Base-by-base conservation (phyloP, 2,797 vertebrate species). In the Myotis vivesi region DNA sequence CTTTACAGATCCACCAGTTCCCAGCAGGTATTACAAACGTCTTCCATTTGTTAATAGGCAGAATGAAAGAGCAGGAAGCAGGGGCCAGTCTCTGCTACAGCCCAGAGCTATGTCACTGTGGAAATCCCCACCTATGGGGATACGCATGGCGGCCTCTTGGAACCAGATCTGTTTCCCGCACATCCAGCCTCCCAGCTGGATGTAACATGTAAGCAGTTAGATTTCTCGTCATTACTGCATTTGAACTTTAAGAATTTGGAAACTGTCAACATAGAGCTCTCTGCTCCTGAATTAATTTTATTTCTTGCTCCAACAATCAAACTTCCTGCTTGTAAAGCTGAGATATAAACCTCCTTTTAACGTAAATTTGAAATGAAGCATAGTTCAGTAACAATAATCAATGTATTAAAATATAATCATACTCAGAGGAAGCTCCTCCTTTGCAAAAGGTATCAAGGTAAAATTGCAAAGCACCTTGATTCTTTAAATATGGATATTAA, bases 231-330 rank as follows among this genome's bases (percentile, higher is more conserved):
- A 23, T 93, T 71, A 75, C 6, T 38, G 68, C 30, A 76, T 87
- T 15, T 94, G 87, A 96, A 95, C 71, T 77, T 84, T 83, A 92
- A 92, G 55, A 91, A 87, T 89, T 73, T 93, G 66, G 75, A 93
- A 97, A 94, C 84, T 92, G 79, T 88, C 89, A 89, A 91, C 91
- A 81, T 19, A 69, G 22, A 95, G 91, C 51, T 75, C 66, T 81
- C 80, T 82, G 77, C 76, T 95, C 57, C 81, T 69, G 55, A 89
- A 94, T 92, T 95, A 68, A 92, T 96, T 95, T 80, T 89, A 72
- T 77, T 49, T 68, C 76, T 91, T 95, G 84, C 57, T 93, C 76
- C 30, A 80, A 93, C n/a, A 88, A 51, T 89, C 36, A 94, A 91
- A 87, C 46, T 92, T 94, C 33, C 71, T 92, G 62, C 64, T 66